phyloP scores from a whole-genome alignment of 1,140 invertebrate species.

The Manduca sexta region DNA sequence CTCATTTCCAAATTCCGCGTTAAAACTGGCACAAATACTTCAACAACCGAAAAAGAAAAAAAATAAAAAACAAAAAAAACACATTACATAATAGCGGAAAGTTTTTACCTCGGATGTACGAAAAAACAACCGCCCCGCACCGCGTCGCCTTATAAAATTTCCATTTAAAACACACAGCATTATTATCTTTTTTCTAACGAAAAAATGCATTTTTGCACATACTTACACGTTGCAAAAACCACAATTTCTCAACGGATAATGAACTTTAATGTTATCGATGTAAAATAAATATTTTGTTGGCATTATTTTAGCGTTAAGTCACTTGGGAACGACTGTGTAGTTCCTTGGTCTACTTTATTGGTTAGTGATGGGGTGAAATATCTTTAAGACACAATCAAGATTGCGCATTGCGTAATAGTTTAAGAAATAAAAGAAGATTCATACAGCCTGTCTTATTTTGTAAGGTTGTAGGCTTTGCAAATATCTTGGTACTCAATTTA shows the following conservation, averaged over 20 bases:
- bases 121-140: constrained; percentile 57
- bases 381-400: constrained; percentile 17
- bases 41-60: neutral
- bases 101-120: constrained; percentile 39
- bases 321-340: constrained; percentile 17
- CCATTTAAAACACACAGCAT: constrained; percentile 63
- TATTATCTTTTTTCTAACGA: constrained; percentile 70
- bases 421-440: too few species aligned
- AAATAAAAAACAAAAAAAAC: constrained; percentile 20
- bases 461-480: neutral
- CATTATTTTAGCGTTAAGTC: constrained; percentile 26
- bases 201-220: constrained; percentile 43
- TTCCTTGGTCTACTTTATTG: constrained; percentile 66
- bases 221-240: constrained; percentile 21
- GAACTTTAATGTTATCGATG: constrained; percentile 22
- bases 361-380: constrained; percentile 38
- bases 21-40: constrained; percentile 2
- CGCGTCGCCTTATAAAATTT: constrained; percentile 62
- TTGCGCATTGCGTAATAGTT: neutral
- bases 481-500: too few species aligned
- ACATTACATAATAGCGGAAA: constrained; percentile 51
- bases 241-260: constrained; percentile 4
- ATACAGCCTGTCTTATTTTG: neutral
- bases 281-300: constrained; percentile 31
- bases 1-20: too few species aligned